Percentiles rank a stretch among this genome's conserved stretches.
Conservation (phyloP, 2,797 vertebrate genomes). For the Podargus strigoides region DNA sequence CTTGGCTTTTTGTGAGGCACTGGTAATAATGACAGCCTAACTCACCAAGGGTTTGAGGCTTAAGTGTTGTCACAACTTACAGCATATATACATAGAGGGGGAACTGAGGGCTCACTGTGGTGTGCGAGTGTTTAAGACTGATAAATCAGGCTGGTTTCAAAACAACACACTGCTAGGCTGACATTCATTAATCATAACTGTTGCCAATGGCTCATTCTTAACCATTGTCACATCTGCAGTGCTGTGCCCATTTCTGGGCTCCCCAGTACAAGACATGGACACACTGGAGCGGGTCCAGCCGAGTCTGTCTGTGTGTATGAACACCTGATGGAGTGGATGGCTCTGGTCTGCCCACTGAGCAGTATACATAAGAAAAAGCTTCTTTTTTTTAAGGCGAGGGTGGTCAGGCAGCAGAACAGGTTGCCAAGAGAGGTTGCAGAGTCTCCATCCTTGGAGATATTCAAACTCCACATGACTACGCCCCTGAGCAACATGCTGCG, state of each 20-base stretch:
- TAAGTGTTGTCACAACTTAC: neutral
- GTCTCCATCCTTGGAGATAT: neutral
- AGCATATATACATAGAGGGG: neutral
- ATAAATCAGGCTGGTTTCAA: neutral
- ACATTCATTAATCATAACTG: neutral
- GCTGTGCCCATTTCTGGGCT: neutral
- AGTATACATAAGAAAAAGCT: neutral
- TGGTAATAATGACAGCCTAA: neutral
- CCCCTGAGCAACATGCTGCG: neutral
- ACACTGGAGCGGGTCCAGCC: neutral
- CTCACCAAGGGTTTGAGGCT: neutral
- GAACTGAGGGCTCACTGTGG: neutral
- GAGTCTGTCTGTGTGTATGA: neutral
- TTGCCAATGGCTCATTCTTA: neutral
- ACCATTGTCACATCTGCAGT: neutral
- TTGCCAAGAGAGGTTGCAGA: neutral
- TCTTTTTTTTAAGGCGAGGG: neutral
- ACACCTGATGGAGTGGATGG: neutral
- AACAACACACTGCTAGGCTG: neutral
- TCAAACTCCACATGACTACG: neutral
- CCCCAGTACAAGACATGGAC: neutral
- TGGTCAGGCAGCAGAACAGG: neutral
- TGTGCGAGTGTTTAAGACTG: neutral
- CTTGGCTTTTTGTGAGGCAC: neutral
- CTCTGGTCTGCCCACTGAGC: neutral